Evolutionary conservation across 2,797 vertebrate genomes (phyloP), one percentile per base, ranked within the genome.

Genomic region (Halcyon leucocephala): DNA sequence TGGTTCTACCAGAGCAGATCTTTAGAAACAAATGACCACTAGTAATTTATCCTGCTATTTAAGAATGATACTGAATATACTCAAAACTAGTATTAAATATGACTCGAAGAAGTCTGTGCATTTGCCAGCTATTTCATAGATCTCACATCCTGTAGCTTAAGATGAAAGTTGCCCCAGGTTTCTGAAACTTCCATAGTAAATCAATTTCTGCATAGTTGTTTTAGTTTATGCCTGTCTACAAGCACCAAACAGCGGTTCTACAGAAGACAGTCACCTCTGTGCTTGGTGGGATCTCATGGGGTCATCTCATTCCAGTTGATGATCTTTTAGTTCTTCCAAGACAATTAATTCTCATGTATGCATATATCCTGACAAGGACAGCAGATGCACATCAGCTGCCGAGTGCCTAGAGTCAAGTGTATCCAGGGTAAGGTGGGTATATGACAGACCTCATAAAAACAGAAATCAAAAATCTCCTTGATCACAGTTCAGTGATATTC

Each of bases 101-200:
- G 13, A 19, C 35, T 90, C 2, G 0, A 39, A 39, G 51, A 65
- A 24, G 1, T 58, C n/a, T 66, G 35, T 48, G 24, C 1, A 0
- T 55, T 48, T 39, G 22, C 1, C 19, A 26, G 0, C 0, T 11
- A 24, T 41, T 70, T 49, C 65, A 66, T 6, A 48, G 29, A 10
- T 37, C 76, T 48, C 31, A 41, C 9, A 18, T 16, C 22, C 14
- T 26, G 20, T 37, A 42, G 15, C 4, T 54, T 35, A 12, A 29
- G 29, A n/a, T 7, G 3, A 54, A 78, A 81, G 29, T 12, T 8
- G 39, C 9, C 14, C 12, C 57, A 55, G 14, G 4, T 78, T 60
- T 67, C 51, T 46, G 73, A 58, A 82, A 69, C 3, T 73, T 28
- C 22, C 13, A 5, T 5, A 42, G 12, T 14, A 80, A 82, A 66